A percentile compares a stretch with the other conserved stretches of the same genome.
Evolutionary conservation across 2,113 vertebrate species (phyloP).

Genomic region (Nannospalax galili): DNA sequence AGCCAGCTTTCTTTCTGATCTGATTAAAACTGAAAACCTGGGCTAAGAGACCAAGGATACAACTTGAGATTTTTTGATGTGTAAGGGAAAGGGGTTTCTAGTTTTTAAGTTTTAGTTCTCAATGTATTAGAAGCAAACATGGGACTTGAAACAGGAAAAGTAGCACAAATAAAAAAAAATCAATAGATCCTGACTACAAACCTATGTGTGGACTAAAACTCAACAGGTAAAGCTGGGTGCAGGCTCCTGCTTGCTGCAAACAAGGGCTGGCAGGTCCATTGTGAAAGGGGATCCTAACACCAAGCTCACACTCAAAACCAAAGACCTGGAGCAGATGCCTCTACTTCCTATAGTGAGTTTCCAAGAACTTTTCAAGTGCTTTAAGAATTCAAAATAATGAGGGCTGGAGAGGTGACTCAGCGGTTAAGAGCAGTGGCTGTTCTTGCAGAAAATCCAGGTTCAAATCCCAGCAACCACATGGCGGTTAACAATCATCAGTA

Average conservation of each 20-base stretch:
- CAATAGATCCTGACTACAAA: neutral
- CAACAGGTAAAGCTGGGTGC: neutral
- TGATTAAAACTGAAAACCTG: constrained; percentile 2
- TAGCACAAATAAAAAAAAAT: neutral
- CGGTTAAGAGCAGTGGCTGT: too few relatives aligned
- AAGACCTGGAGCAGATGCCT: neutral
- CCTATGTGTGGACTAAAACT: neutral
- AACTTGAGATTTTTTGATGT: neutral
- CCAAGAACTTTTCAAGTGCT: neutral
- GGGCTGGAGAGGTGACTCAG: too few relatives aligned
- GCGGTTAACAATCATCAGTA: too few relatives aligned
- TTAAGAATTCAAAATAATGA: neutral
- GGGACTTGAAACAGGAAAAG: neutral
- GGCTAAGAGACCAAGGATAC: neutral
- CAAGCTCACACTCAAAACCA: neutral
- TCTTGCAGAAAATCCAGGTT: too few relatives aligned
- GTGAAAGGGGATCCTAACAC: neutral
- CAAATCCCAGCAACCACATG: too few relatives aligned
- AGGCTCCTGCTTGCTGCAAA: neutral
- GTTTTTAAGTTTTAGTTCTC: constrained; percentile 29
- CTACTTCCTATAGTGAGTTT: neutral
- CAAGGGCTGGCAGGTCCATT: neutral
- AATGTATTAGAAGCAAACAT: neutral
- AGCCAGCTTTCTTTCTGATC: neutral
- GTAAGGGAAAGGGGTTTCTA: neutral